Percentiles rank a stretch among this genome's conserved stretches.
These are phyloP conservation scores for Erethizon dorsatum DNA, from an alignment of 2,797 vertebrate genomes.

Conservation along the genomic window DNA sequence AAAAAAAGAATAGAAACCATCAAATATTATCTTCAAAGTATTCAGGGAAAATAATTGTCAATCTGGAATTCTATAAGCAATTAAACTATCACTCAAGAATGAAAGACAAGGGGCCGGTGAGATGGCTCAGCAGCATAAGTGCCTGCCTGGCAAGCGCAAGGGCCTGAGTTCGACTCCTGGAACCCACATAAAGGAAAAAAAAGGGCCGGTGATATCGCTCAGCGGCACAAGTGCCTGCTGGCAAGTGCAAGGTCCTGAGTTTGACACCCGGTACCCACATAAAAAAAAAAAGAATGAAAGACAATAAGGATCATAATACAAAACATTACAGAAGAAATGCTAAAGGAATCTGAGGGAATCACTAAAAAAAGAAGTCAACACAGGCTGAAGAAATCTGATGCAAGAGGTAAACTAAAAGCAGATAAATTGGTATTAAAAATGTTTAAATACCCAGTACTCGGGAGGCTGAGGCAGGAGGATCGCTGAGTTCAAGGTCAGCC, in stretches of 20 bases:
- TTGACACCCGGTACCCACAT: too few species aligned
- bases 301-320: not conserved
- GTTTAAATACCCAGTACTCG: not conserved
- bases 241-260: too few species aligned
- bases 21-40: slow-evolving; percentile 7
- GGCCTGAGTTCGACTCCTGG: too few species aligned
- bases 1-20: not conserved
- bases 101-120: not conserved
- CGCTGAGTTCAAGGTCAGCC: not conserved
- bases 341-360: not conserved
- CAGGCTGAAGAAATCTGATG: not conserved
- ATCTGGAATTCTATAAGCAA: slow-evolving; percentile 45
- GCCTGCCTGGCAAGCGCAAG: too few species aligned
- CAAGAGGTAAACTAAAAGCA: not conserved
- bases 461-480: not conserved
- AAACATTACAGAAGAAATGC: slow-evolving; percentile 21
- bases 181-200: too few species aligned
- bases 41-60: slow-evolving; percentile 24
- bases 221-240: too few species aligned
- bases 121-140: too few species aligned
- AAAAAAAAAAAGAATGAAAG: not conserved
- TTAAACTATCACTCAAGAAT: not conserved
- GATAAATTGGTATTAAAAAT: not conserved
- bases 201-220: too few species aligned
- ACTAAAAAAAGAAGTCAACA: not conserved